phyloP scores from a whole-genome alignment of 1,140 invertebrate species.

The Nasonia longicornis region DNA sequence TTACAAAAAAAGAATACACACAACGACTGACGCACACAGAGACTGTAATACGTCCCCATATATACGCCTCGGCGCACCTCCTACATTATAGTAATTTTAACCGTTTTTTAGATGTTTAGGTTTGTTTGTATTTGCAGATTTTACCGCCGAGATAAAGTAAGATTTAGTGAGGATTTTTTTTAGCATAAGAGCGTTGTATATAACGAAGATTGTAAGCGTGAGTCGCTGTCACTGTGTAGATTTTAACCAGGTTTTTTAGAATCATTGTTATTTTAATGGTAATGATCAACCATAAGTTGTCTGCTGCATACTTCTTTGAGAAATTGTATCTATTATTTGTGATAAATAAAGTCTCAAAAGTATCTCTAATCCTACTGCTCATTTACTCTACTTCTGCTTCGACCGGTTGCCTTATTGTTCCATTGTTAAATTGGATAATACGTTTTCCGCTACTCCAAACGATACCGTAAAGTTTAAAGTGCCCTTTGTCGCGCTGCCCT shows the following conservation, averaged over 20 bases:
- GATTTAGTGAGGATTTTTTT: background rate
- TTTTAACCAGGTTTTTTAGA: slow-evolving; percentile 34
- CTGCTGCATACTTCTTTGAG: slow-evolving; percentile 19
- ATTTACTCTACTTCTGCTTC: no score
- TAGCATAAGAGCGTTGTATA: slow-evolving; percentile 20
- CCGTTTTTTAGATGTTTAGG: slow-evolving; percentile 30
- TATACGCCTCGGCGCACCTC: background rate
- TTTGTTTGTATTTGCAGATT: slow-evolving; percentile 38
- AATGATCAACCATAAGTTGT: background rate
- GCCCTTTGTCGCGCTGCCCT: background rate
- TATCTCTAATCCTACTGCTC: background rate
- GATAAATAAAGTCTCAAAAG: slow-evolving; percentile 42
- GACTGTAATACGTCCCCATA: slow-evolving; percentile 11
- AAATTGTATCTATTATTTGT: slow-evolving; percentile 40
- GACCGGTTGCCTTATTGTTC: no score
- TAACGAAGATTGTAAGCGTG: slow-evolving; percentile 19
- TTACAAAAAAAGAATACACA: background rate
- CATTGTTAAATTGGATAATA: background rate
- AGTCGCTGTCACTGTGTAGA: slow-evolving; percentile 25
- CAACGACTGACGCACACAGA: slow-evolving; percentile 31
- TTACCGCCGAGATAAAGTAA: slow-evolving; percentile 3
- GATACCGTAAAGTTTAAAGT: background rate
- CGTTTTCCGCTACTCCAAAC: no score
- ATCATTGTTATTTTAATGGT: slow-evolving; percentile 35
- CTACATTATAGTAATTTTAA: slow-evolving; percentile 10